phyloP scores from a whole-genome alignment of 2,113 vertebrate species.

The Lasiurus cinereus region DNA sequence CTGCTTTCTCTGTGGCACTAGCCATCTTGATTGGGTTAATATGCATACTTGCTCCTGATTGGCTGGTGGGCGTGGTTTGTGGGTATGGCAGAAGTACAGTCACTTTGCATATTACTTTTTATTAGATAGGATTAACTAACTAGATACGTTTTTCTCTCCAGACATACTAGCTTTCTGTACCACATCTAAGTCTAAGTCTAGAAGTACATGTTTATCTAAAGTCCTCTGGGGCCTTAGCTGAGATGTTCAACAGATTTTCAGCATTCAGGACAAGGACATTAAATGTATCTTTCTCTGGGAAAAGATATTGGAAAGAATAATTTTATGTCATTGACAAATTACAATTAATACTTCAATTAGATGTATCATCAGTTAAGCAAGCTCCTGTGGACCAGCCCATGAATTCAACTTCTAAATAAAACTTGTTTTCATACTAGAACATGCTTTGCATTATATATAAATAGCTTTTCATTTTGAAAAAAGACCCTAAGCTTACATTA shows the following conservation, averaged over 20 bases:
- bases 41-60: no score
- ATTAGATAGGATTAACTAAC: background rate
- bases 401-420: slow-evolving; percentile 36
- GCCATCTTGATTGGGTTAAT: no score
- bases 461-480: slow-evolving; percentile 38
- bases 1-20: no score
- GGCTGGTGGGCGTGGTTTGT: no score
- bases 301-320: slow-evolving; percentile 10
- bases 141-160: background rate
- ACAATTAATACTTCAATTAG: slow-evolving; percentile 13
- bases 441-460: slow-evolving; percentile 1
- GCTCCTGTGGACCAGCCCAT: background rate
- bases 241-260: background rate
- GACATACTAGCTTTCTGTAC: background rate
- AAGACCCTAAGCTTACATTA: slow-evolving; percentile 31
- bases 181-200: background rate
- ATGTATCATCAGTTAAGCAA: slow-evolving; percentile 36
- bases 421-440: slow-evolving; percentile 37
- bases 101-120: no score
- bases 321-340: background rate
- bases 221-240: no score
- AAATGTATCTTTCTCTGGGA: background rate
- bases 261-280: background rate
- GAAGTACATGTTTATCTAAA: background rate
- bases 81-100: no score